Evolutionary conservation across 1,140 invertebrate species (phyloP).

Genomic region (Varroa destructor): DNA sequence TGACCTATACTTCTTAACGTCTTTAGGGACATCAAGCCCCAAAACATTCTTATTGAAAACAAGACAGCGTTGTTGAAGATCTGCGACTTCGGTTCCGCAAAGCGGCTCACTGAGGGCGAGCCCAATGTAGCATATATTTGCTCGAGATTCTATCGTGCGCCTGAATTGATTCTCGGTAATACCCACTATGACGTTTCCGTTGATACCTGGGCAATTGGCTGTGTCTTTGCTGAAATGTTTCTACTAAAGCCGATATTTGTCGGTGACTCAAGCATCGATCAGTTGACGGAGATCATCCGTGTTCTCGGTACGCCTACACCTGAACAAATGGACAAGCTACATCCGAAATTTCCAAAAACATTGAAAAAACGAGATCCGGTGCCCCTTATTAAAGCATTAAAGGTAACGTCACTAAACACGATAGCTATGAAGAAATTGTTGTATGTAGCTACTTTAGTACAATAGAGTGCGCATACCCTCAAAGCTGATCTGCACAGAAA

Average conservation of each 20-base stretch:
- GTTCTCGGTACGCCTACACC: slow-evolving; percentile 92
- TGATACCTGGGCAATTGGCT: slow-evolving; percentile 92
- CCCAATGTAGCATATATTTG: slow-evolving; percentile 99
- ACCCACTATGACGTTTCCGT: slow-evolving; percentile 62
- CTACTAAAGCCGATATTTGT: slow-evolving; percentile 96
- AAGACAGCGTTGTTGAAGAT: slow-evolving; percentile 91
- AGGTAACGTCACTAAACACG: too few relatives aligned
- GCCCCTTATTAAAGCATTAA: background rate
- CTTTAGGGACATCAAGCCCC: slow-evolving; percentile 81
- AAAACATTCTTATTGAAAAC: slow-evolving; percentile 89
- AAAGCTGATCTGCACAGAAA: too few relatives aligned
- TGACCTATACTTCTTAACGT: background rate
- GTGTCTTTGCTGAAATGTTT: slow-evolving; percentile 86
- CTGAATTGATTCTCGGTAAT: slow-evolving; percentile 95
- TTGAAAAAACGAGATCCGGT: slow-evolving; percentile 19
- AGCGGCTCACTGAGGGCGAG: slow-evolving; percentile 54
- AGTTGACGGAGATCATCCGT: slow-evolving; percentile 98
- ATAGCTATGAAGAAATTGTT: too few relatives aligned
- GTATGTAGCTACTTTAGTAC: too few relatives aligned
- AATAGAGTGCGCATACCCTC: too few relatives aligned
- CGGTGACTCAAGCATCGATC: slow-evolving; percentile 93
- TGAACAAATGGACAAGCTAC: slow-evolving; percentile 61
- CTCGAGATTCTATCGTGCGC: slow-evolving; percentile 93
- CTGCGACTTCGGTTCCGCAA: slow-evolving; percentile 74
- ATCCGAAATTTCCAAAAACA: slow-evolving; percentile 16